phyloP scores from a whole-genome alignment of 2,113 vertebrate genomes.

The Gobio gobio region DNA sequence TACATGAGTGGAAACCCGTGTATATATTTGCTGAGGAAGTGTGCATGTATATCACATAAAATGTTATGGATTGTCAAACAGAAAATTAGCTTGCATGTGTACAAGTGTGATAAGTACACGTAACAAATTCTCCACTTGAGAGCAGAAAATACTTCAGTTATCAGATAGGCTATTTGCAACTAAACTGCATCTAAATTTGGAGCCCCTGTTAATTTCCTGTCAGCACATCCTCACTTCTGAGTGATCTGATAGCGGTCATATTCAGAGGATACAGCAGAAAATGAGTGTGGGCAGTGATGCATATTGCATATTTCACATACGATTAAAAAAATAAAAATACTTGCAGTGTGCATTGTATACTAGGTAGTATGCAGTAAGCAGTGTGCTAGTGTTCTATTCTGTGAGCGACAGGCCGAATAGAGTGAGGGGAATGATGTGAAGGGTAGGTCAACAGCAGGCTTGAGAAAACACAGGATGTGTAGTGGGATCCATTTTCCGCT shows the following conservation, averaged over 20 bases:
- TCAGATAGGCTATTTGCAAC: neutral
- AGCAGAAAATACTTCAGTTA: neutral
- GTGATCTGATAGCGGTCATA: conserved; percentile 2
- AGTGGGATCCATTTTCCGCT: conserved; percentile 49
- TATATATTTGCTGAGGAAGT: conserved; percentile 58
- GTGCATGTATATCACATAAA: neutral
- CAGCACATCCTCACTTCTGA: conserved; percentile 21
- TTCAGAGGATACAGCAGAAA: neutral
- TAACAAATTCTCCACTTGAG: neutral
- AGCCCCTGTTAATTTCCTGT: neutral
- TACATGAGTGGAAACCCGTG: conserved; percentile 8
- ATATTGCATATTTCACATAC: neutral
- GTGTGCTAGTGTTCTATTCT: neutral
- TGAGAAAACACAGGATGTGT: conserved; percentile 61
- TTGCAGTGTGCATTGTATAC: neutral
- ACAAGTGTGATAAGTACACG: neutral
- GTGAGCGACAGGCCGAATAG: neutral
- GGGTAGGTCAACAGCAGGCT: conserved; percentile 52
- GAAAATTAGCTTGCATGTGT: neutral
- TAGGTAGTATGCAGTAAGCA: conserved; percentile 1
- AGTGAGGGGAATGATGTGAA: conserved; percentile 52
- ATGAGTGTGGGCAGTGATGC: neutral
- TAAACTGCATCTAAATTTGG: neutral
- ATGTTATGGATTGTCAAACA: neutral
- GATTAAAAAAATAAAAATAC: too few species aligned